Conservation (phyloP, 23 tunicate genomes). For the Botrylloides violaceus region DNA sequence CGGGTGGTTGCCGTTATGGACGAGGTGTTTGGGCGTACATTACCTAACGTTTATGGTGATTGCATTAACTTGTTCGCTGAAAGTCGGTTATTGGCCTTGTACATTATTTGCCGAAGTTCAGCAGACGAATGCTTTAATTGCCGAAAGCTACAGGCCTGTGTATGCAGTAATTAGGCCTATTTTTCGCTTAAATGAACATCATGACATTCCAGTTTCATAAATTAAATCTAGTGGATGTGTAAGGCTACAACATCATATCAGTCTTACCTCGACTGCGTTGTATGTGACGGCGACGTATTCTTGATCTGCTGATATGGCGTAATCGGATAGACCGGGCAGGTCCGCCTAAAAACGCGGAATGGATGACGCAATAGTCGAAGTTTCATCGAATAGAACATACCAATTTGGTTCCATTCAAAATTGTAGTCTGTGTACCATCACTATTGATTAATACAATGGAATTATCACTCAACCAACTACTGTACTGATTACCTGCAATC, state of each 20-base stretch:
- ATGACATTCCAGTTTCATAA: not conserved
- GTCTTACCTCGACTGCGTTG: constrained; percentile 43
- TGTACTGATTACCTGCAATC: not conserved
- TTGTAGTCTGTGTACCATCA: not conserved
- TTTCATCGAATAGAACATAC: no score
- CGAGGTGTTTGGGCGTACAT: no score
- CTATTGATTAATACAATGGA: not conserved
- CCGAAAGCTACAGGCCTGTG: no score
- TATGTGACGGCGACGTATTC: constrained; percentile 29
- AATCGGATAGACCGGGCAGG: constrained; percentile 23
- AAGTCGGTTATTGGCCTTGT: no score
- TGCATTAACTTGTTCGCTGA: no score
- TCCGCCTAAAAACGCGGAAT: constrained; percentile 18
- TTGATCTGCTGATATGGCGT: constrained; percentile 37
- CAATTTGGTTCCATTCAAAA: not conserved
- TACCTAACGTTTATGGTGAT: no score
- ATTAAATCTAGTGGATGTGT: no score
- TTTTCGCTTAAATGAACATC: no score
- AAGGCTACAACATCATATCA: not conserved
- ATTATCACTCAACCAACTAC: not conserved
- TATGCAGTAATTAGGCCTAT: not conserved
- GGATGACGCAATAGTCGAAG: no score
- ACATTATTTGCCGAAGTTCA: no score
- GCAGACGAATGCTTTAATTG: no score
- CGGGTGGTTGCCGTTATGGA: no score